Conservation (phyloP, 2,797 vertebrate species). For the Eurystomus glaucurus region DNA sequence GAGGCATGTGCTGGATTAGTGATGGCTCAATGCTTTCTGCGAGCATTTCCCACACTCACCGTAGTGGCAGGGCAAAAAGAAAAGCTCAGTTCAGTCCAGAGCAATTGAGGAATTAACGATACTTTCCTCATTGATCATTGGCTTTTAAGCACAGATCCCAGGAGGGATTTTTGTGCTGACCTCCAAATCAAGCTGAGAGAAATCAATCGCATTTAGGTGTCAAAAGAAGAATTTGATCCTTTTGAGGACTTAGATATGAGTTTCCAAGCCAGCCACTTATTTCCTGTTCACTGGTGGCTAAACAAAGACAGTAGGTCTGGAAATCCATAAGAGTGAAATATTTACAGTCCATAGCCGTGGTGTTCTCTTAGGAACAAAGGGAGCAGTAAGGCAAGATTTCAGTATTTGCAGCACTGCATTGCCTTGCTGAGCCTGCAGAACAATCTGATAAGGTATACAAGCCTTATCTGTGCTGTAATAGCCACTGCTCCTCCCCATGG, state of each 20-base stretch:
- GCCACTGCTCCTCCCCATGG: not conserved
- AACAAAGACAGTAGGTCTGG: not conserved
- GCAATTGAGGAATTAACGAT: not conserved
- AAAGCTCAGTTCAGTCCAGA: not conserved
- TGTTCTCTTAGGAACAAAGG: not conserved
- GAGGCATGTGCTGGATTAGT: not conserved
- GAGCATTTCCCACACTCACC: not conserved
- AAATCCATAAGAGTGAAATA: not conserved
- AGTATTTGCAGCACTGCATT: not conserved
- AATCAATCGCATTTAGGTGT: not conserved
- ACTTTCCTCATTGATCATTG: not conserved
- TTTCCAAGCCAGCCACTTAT: not conserved
- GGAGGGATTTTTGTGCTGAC: not conserved
- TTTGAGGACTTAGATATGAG: not conserved
- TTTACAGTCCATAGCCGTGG: not conserved
- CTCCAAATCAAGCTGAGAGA: not conserved
- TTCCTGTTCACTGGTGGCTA: not conserved
- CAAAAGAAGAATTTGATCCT: not conserved
- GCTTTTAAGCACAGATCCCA: not conserved
- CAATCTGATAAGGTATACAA: not conserved
- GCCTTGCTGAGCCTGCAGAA: not conserved
- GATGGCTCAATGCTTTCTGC: not conserved
- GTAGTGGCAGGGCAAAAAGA: not conserved
- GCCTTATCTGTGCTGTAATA: not conserved
- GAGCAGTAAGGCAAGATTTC: not conserved